phyloP scores from a whole-genome alignment of 2,797 vertebrate species.

The Pseudocheirus occidentalis region DNA sequence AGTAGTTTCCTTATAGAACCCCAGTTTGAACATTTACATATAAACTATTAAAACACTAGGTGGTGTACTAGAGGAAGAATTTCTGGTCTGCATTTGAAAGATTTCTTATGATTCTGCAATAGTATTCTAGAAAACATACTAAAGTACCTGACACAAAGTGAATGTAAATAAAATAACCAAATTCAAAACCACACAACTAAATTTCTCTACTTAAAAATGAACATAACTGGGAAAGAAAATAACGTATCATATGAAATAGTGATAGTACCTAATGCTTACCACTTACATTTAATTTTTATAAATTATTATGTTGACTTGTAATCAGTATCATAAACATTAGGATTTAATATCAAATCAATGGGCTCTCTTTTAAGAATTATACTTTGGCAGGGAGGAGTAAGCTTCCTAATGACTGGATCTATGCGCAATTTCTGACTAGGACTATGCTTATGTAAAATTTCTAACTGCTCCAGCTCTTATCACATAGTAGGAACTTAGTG shows the following conservation, averaged over 20 bases:
- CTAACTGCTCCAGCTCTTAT: neutral
- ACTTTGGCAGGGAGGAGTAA: neutral
- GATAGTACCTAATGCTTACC: neutral
- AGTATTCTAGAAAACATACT: constrained; percentile 13
- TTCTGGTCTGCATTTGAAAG: constrained; percentile 41
- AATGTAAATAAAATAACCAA: neutral
- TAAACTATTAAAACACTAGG: constrained; percentile 56
- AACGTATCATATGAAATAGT: neutral
- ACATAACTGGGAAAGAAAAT: neutral
- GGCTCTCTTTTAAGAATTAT: neutral
- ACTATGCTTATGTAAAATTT: neutral
- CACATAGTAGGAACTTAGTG: neutral
- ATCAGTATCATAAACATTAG: neutral
- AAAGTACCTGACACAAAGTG: neutral
- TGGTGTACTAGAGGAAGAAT: constrained; percentile 52
- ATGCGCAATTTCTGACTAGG: neutral
- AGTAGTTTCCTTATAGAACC: constrained; percentile 23
- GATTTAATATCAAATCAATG: neutral
- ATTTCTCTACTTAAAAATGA: neutral
- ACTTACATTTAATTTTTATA: neutral
- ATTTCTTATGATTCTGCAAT: constrained; percentile 54
- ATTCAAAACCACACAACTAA: too few relatives aligned
- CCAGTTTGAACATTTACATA: constrained; percentile 57
- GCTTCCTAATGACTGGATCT: neutral
- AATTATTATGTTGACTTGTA: neutral